Conservation (phyloP, 2,797 vertebrate species). For the Spheniscus humboldti region DNA sequence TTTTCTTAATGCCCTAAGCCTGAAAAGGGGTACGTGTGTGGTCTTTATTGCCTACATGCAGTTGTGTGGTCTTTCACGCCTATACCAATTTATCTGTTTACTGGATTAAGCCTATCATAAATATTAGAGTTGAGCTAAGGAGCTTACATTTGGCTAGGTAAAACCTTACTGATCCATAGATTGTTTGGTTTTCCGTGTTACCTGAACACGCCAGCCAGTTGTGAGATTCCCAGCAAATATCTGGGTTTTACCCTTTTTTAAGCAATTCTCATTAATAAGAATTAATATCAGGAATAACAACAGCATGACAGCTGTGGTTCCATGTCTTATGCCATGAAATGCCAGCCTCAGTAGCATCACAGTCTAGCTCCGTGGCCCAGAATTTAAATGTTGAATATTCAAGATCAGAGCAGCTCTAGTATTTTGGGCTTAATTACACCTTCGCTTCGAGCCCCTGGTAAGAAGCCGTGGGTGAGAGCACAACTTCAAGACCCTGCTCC, state of each 20-base stretch:
- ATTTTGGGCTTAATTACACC: not conserved
- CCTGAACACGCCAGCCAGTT: not conserved
- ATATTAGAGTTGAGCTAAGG: constrained; percentile 10
- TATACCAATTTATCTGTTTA: constrained; percentile 44
- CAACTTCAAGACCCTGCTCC: not conserved
- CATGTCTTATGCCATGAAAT: not conserved
- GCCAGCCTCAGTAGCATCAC: not conserved
- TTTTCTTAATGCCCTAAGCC: constrained; percentile 14
- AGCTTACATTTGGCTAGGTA: constrained; percentile 24
- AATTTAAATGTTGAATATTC: not conserved
- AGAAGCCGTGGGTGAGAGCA: not conserved
- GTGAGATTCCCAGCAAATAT: not conserved
- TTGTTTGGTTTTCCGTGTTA: not conserved
- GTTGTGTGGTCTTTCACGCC: constrained; percentile 18
- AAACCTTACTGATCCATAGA: not conserved
- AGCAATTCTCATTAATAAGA: not conserved
- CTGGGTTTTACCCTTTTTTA: not conserved
- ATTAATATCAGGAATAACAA: not conserved
- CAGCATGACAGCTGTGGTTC: not conserved
- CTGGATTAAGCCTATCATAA: constrained; percentile 26
- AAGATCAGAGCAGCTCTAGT: not conserved
- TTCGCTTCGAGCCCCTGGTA: not conserved
- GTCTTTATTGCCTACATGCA: constrained; percentile 4
- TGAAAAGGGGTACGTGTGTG: constrained; percentile 4
- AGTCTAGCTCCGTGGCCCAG: not conserved